Conservation (phyloP, 2,888 invertebrate species). For the Keiferia lycopersicella region DNA sequence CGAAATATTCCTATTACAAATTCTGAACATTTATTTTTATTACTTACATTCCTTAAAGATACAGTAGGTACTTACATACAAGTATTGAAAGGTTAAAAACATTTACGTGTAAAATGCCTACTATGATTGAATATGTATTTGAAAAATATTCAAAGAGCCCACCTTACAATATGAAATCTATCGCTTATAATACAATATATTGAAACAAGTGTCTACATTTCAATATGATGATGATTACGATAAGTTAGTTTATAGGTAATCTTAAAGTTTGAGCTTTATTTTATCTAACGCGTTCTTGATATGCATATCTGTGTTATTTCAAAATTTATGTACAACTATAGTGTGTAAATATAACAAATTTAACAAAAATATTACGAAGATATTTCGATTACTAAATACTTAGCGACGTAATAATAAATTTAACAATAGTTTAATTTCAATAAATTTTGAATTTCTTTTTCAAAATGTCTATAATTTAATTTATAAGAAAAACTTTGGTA, state of each 20-base stretch:
- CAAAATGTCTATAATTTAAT: conserved; percentile 32
- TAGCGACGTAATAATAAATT: conserved; percentile 34
- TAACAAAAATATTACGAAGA: conserved; percentile 53
- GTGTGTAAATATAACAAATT: conserved; percentile 63
- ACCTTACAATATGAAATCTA: conserved; percentile 29
- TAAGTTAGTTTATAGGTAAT: conserved; percentile 46
- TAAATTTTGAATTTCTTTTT: conserved; percentile 30
- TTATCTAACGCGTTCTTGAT: conserved; percentile 58
- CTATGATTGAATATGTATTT: conserved; percentile 23
- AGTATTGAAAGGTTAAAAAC: conserved; percentile 21
- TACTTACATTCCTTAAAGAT: conserved; percentile 15
- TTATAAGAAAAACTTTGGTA: conserved; percentile 39
- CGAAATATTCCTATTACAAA: conserved; percentile 35
- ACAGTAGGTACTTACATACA: conserved; percentile 14
- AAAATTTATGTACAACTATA: conserved; percentile 57
- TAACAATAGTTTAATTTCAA: conserved; percentile 38
- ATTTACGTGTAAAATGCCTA: conserved; percentile 12
- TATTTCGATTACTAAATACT: conserved; percentile 38
- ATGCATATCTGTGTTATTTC: conserved; percentile 52
- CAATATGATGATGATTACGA: conserved; percentile 45
- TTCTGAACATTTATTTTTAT: conserved; percentile 26
- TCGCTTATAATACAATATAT: conserved; percentile 29
- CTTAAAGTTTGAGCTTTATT: conserved; percentile 56
- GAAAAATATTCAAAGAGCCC: conserved; percentile 27
- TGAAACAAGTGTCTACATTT: conserved; percentile 37